phyloP scores from a whole-genome alignment of 2,113 vertebrate genomes.

The Athene cunicularia region DNA sequence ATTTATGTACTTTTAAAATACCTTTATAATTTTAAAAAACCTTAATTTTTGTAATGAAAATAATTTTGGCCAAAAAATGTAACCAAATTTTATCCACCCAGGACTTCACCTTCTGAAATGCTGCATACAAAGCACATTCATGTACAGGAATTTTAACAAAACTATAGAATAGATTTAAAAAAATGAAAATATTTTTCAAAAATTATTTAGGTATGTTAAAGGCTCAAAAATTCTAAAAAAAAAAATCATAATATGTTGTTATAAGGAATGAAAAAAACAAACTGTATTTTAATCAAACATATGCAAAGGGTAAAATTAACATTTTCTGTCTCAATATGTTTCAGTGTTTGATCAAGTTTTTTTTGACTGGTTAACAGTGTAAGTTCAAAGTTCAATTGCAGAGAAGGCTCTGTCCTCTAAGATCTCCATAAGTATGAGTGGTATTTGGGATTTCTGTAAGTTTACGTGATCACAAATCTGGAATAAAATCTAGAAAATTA shows the following conservation, averaged over 20 bases:
- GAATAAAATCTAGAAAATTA: neutral
- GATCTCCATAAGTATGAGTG: neutral
- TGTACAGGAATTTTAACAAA: neutral
- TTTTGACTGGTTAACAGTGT: neutral
- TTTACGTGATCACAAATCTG: neutral
- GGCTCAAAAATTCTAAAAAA: neutral
- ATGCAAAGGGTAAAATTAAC: neutral
- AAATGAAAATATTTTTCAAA: too few species aligned
- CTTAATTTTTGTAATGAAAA: neutral
- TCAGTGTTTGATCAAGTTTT: neutral
- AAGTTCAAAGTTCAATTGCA: neutral
- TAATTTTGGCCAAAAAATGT: neutral
- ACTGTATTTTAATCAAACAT: neutral
- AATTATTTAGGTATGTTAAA: neutral
- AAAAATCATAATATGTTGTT: neutral
- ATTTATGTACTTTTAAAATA: neutral
- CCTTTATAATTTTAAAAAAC: neutral
- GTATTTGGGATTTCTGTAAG: neutral
- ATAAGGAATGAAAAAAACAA: neutral
- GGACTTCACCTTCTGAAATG: neutral
- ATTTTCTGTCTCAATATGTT: neutral
- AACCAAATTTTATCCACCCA: neutral
- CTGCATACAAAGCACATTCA: neutral
- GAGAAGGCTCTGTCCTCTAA: neutral
- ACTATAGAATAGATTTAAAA: too few species aligned